Conservation (phyloP, 2,888 invertebrate genomes). For the Rhamphomyia laevipes region DNA sequence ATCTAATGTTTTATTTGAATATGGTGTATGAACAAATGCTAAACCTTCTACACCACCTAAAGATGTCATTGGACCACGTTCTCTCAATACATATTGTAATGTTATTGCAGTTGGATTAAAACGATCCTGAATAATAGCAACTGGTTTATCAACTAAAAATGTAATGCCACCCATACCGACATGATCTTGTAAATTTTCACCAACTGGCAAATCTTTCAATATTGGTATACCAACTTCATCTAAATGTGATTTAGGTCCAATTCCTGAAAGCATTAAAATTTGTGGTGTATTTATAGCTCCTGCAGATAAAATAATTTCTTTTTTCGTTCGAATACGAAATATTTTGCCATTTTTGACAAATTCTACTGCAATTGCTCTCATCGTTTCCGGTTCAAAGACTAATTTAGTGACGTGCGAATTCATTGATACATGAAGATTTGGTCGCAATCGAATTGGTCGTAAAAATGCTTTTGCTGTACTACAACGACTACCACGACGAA, state of each 20-base stretch:
- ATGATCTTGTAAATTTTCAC: conserved; percentile 78
- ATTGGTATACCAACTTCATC: conserved; percentile 58
- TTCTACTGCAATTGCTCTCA: conserved; percentile 69
- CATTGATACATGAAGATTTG: conserved; percentile 69
- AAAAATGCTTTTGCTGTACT: conserved; percentile 82
- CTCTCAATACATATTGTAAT: conserved; percentile 66
- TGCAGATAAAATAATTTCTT: conserved; percentile 77
- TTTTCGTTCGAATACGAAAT: conserved; percentile 57
- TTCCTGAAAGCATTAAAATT: conserved; percentile 80
- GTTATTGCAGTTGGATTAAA: conserved; percentile 67
- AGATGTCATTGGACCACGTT: conserved; percentile 75
- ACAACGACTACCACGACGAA: conserved; percentile 65
- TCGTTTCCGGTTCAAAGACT: conserved; percentile 59
- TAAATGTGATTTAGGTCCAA: conserved; percentile 62
- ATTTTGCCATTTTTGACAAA: conserved; percentile 61
- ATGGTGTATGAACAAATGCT: conserved; percentile 76
- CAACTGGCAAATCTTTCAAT: conserved; percentile 62
- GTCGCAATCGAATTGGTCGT: conserved; percentile 60
- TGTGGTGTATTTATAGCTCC: conserved; percentile 90
- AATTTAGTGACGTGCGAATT: conserved; percentile 67
- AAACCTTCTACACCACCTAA: conserved; percentile 79
- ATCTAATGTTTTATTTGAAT: conserved; percentile 61
- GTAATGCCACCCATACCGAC: conserved; percentile 66
- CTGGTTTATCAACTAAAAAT: conserved; percentile 63
- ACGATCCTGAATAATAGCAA: conserved; percentile 68